phyloP scores from a whole-genome alignment of 2,113 vertebrate species.

The Trichechus manatus region DNA sequence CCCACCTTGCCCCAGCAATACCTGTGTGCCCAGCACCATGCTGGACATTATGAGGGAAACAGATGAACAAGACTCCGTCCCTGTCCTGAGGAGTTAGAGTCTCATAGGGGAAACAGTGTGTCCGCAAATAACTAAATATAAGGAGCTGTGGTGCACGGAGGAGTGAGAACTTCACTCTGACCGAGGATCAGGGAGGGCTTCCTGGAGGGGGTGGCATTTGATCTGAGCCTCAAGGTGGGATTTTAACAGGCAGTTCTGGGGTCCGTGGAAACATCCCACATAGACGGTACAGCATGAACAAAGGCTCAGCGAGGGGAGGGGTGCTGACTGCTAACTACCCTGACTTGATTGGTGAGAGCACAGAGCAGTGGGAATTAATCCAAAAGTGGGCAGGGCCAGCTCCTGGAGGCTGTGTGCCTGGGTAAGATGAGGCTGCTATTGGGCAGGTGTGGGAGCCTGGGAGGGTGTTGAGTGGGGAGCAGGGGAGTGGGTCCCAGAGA shows the following conservation, averaged over 20 bases:
- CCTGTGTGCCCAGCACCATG: neutral
- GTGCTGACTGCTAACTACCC: too few species aligned
- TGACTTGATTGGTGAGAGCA: neutral
- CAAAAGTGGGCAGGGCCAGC: neutral
- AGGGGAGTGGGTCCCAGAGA: neutral
- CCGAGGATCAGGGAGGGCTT: neutral
- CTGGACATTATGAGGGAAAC: neutral
- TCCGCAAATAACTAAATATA: accelerated
- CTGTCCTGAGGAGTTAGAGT: neutral
- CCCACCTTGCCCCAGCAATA: neutral
- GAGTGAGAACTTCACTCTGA: neutral
- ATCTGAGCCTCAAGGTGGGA: neutral
- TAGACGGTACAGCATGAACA: neutral
- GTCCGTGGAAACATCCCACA: neutral
- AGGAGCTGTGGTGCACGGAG: neutral
- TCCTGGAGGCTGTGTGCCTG: neutral
- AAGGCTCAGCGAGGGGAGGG: neutral
- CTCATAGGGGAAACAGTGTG: neutral
- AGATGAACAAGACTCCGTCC: neutral
- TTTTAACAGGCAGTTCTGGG: neutral
- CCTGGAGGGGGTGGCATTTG: neutral
- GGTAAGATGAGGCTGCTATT: neutral
- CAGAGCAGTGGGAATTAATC: neutral
- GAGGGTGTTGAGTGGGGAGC: neutral
- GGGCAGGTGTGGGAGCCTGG: neutral